Evolutionary conservation across 2,113 vertebrate genomes (phyloP).

Genomic region (Mugil cephalus): DNA sequence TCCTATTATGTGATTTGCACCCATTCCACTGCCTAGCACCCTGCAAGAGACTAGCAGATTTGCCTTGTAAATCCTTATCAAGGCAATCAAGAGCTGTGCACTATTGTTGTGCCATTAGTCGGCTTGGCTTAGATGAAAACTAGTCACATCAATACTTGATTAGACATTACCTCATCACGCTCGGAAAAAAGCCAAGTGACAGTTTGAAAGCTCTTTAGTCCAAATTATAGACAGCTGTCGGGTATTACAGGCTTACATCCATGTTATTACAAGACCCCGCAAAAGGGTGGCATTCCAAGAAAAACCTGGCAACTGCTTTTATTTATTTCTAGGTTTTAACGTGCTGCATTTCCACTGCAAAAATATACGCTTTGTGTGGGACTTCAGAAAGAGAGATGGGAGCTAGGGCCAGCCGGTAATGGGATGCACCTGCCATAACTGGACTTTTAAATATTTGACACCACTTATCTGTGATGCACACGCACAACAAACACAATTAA

Average conservation of each 20-base stretch:
- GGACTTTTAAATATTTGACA: constrained; percentile 20
- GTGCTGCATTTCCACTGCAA: no score
- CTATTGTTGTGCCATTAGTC: constrained; percentile 44
- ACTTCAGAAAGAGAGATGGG: neutral
- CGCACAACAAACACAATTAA: constrained; percentile 1
- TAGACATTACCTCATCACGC: constrained; percentile 67
- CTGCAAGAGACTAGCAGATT: constrained; percentile 52
- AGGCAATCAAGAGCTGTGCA: constrained; percentile 36
- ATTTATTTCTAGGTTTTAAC: neutral
- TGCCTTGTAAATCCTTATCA: constrained; percentile 50
- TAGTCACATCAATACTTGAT: constrained; percentile 34
- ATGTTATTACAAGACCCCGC: constrained; percentile 54
- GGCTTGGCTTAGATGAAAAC: constrained; percentile 42
- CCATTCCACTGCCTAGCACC: constrained; percentile 49
- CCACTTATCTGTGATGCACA: constrained; percentile 5
- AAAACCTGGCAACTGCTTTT: constrained; percentile 12
- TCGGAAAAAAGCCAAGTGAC: constrained; percentile 56
- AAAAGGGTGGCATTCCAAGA: constrained; percentile 39
- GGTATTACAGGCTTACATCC: constrained; percentile 65
- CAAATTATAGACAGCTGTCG: constrained; percentile 71
- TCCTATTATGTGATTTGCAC: constrained; percentile 80
- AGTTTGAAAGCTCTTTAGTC: constrained; percentile 46
- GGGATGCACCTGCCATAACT: constrained; percentile 70
- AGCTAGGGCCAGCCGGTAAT: constrained; percentile 24
- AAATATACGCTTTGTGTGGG: neutral